These are phyloP conservation scores for Sitta carolinensis DNA, from an alignment of 2,797 vertebrate species.

Conservation along the genomic window DNA sequence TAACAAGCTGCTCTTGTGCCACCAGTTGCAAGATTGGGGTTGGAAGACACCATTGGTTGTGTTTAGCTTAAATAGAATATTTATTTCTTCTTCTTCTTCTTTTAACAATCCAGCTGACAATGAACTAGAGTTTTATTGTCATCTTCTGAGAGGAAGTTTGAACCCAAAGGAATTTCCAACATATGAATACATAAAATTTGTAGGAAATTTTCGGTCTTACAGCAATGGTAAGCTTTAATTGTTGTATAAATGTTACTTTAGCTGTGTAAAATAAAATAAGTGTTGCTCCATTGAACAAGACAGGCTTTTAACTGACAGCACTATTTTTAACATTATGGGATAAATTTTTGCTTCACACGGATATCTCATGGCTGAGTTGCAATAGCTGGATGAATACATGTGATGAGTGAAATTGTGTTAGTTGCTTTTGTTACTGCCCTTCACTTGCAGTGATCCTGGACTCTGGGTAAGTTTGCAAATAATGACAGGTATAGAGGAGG, in stretches of 20 bases:
- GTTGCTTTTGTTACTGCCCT: background rate
- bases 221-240: constrained; percentile 80
- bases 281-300: constrained; percentile 25
- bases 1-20: background rate
- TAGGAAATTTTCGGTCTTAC: constrained; percentile 84
- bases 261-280: constrained; percentile 52
- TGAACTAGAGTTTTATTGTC: constrained; percentile 85
- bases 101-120: constrained; percentile 78
- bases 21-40: constrained; percentile 25
- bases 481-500: background rate
- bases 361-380: background rate
- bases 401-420: background rate
- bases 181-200: constrained; percentile 86
- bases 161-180: constrained; percentile 85
- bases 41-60: constrained; percentile 9
- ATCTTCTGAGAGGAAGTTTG: constrained; percentile 84
- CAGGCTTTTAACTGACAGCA: constrained; percentile 5
- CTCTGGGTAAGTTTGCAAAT: background rate
- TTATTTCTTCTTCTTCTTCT: constrained; percentile 68
- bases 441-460: background rate
- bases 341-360: background rate
- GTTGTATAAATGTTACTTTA: constrained; percentile 51
- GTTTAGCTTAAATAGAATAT: constrained; percentile 48
- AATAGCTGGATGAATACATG: background rate
- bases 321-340: background rate